Conservation (phyloP, 2,113 vertebrate genomes). For the Gorilla gorilla region DNA sequence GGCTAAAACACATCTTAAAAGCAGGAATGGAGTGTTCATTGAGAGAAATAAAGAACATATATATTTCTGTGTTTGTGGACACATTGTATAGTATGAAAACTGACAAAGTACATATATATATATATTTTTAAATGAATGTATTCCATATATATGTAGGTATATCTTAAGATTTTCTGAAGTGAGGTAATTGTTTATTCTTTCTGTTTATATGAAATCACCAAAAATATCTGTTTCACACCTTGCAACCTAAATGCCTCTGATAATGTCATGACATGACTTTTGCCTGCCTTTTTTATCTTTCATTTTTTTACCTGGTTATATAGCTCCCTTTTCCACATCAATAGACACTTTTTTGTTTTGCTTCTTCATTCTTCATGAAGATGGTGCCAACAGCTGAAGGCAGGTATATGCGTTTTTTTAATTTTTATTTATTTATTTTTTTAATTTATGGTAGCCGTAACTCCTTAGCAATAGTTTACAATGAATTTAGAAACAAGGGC, state of each 20-base stretch:
- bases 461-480: neutral
- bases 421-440: no score
- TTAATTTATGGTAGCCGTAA: neutral
- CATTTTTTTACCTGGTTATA: neutral
- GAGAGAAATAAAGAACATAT: neutral
- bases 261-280: neutral
- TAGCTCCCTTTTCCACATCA: neutral
- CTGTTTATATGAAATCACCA: neutral
- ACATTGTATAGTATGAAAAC: neutral
- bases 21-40: neutral
- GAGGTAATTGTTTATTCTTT: neutral
- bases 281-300: neutral
- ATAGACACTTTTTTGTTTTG: neutral
- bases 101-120: neutral
- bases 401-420: neutral
- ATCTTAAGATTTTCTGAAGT: neutral
- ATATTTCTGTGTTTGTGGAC: neutral
- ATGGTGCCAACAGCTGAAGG: neutral
- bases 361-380: neutral
- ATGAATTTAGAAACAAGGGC: neutral
- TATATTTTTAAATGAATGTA: neutral
- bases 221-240: neutral
- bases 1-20: neutral
- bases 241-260: neutral
- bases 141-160: neutral